Conservation (phyloP, 2,113 vertebrate genomes). For the Callocephalon fimbriatum region DNA sequence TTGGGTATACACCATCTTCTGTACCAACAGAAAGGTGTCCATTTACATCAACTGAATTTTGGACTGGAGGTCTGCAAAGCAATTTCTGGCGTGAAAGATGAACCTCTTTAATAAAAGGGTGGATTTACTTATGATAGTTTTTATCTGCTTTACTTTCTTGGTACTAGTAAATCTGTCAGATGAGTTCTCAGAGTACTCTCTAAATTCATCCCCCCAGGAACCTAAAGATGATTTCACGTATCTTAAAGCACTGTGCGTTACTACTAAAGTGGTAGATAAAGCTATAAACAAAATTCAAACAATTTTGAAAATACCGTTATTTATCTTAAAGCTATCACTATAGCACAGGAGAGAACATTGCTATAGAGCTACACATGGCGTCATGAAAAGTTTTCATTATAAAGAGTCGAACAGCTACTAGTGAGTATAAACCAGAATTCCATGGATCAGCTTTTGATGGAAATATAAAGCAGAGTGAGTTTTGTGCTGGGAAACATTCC, state of each 20-base stretch:
- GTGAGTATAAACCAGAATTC: background rate
- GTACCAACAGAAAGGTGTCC: background rate
- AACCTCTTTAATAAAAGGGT: background rate
- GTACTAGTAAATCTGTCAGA: background rate
- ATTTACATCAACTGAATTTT: background rate
- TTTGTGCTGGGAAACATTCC: background rate
- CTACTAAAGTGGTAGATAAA: conserved; percentile 14
- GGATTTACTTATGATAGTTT: background rate
- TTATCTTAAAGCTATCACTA: conserved; percentile 20
- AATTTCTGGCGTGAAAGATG: background rate
- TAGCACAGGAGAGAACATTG: background rate
- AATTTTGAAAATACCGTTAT: background rate
- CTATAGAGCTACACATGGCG: background rate
- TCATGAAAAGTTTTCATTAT: background rate
- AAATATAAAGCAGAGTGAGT: conserved; percentile 11
- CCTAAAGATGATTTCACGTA: background rate
- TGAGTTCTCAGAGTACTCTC: background rate
- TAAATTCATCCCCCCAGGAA: conserved; percentile 1
- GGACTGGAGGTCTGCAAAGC: background rate
- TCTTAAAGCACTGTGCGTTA: background rate
- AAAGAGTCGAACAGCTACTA: background rate
- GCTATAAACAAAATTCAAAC: conserved; percentile 18
- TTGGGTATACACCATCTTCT: background rate
- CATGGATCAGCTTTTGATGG: background rate
- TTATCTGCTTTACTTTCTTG: background rate